Base-by-base conservation (phyloP, 2,888 invertebrate genomes). In the Melipona beecheii region DNA sequence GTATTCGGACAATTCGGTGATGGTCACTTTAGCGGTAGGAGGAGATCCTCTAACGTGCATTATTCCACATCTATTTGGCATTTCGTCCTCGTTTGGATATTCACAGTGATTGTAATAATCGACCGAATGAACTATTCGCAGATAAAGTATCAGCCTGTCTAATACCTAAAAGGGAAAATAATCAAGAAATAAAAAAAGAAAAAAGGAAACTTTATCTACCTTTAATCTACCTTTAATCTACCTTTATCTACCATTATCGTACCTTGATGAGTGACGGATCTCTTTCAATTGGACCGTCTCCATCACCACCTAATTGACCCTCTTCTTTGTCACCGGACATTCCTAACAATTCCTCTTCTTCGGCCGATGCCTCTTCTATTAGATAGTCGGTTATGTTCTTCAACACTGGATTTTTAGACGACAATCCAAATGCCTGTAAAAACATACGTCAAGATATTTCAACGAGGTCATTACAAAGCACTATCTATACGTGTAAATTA, bases 51-150 rank as follows among this genome's bases (percentile, higher is more conserved):
- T 96, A 0, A 99, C 99, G 93, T 99, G 99, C 96, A 99, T 98
- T 89, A 99, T 99, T 17, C 99, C 99, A 94, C 99, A 99, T 58
- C 99, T 96, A 95, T 99, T 99, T 0, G 99, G 99, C 99, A 99
- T 99, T 95, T 99, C 99, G 94, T 99, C 99, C 94, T 99, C 99
- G 92, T 99, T 99, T 0, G 99, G 99, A 95, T 99, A 99, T 93
- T 99, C 99, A 93, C 98, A 99, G 93, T 99, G 99, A 95, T 99
- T 99, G 95, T 99, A 99, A 94, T 98, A 99, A 95, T 99, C 99
- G 75, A 99, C 98, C 0, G 99, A 99, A 94, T 99, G 99, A 0
- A 99, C 99, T 68, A 99, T 96, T 71, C 99, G 96, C 91, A 99
- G 95, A 94, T 99, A 99, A 73, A 99, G 94, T 72, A 99, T 96